phyloP scores from a whole-genome alignment of 2,113 vertebrate species.

The Buteo buteo region DNA sequence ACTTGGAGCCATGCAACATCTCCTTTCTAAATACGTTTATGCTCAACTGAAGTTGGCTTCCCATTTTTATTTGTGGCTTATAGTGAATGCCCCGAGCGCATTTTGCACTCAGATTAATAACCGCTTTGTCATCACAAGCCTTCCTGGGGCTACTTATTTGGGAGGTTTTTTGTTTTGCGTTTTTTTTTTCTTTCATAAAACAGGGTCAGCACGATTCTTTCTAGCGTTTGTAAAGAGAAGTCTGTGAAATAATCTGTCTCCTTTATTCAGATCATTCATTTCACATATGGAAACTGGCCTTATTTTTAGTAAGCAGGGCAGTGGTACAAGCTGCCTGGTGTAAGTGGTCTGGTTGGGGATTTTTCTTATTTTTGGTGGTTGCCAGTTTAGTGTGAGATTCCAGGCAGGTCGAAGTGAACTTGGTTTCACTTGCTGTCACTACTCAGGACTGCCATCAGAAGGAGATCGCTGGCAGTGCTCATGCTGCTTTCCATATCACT shows the following conservation, averaged over 20 bases:
- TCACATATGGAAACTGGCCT: not conserved
- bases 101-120: not conserved
- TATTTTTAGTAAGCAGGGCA: not conserved
- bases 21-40: not conserved
- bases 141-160: not conserved
- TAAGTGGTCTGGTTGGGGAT: not conserved
- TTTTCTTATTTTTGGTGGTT: not conserved
- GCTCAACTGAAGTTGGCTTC: not conserved
- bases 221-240: not conserved
- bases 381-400: not conserved
- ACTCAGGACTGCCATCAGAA: conserved; percentile 51
- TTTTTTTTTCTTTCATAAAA: not conserved
- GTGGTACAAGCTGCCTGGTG: not conserved
- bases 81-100: not conserved
- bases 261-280: not conserved
- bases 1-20: not conserved
- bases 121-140: not conserved
- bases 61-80: not conserved
- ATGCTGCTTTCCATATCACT: not conserved
- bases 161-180: not conserved
- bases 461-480: not conserved
- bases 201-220: not conserved
- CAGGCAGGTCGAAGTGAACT: not conserved
- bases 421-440: not conserved
- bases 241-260: not conserved